phyloP scores from a whole-genome alignment of 2,113 vertebrate species.

The Solea solea region DNA sequence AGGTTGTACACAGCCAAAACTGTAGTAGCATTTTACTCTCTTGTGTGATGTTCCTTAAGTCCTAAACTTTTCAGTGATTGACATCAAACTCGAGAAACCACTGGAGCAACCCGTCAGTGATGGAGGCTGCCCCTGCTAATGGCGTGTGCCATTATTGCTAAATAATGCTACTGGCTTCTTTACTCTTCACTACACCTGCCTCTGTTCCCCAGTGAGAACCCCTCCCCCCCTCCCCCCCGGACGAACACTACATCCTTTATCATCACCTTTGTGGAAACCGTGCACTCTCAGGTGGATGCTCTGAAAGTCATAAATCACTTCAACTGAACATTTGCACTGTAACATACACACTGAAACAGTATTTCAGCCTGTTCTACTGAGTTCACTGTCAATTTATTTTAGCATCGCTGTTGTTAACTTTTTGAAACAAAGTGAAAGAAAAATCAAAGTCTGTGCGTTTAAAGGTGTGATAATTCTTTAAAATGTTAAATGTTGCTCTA shows the following conservation, averaged over 20 bases:
- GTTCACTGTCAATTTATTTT: constrained; percentile 8
- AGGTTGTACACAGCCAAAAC: too few species aligned
- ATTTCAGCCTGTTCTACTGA: constrained; percentile 1
- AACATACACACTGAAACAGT: constrained; percentile 40
- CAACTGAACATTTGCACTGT: constrained; percentile 52
- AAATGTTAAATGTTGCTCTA: constrained; percentile 39
- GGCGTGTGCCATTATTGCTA: constrained; percentile 40
- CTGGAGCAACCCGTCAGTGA: constrained; percentile 94
- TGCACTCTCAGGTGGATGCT: constrained; percentile 85
- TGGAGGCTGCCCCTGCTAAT: constrained; percentile 97
- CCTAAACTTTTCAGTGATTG: constrained; percentile 88
- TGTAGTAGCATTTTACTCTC: not conserved
- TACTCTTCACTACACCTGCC: constrained; percentile 53
- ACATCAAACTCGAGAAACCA: constrained; percentile 97
- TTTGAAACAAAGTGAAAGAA: constrained; percentile 45
- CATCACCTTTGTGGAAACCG: constrained; percentile 79
- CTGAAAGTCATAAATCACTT: constrained; percentile 70
- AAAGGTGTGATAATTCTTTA: constrained; percentile 25
- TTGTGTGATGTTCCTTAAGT: constrained; percentile 82
- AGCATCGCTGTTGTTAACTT: constrained; percentile 3
- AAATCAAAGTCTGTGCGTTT: constrained; percentile 30
- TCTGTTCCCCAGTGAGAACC: constrained; percentile 73
- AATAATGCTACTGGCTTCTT: constrained; percentile 46
- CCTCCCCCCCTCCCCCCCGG: constrained; percentile 38
- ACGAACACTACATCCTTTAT: constrained; percentile 76